A percentile compares a stretch with the other conserved stretches of the same genome.
These are phyloP conservation scores for Dendrocincla tyrannina DNA, from an alignment of 2,797 vertebrate species.

Conservation along the genomic window DNA sequence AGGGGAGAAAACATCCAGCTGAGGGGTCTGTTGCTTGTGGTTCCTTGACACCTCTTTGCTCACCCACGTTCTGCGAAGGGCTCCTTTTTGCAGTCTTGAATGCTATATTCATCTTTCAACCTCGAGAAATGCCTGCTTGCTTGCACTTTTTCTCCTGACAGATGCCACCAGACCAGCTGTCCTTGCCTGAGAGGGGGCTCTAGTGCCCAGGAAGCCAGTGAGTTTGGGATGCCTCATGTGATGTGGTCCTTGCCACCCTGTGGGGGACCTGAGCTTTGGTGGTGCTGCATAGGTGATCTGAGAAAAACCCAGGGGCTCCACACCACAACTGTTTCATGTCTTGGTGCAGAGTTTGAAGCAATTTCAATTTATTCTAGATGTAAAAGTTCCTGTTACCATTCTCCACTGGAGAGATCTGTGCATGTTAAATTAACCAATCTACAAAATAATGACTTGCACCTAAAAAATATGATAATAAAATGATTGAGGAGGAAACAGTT, in stretches of 20 bases:
- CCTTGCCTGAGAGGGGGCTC: neutral
- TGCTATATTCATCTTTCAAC: neutral
- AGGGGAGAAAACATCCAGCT: neutral
- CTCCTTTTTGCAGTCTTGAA: neutral
- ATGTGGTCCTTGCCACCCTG: neutral
- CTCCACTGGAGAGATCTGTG: neutral
- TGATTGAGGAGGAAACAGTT: neutral
- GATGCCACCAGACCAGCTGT: neutral
- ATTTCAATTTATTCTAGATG: neutral
- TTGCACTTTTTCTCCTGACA: neutral
- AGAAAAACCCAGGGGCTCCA: neutral
- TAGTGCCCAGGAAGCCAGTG: neutral
- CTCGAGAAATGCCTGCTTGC: neutral
- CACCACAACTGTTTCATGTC: fast-evolving
- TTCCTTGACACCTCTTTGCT: neutral
- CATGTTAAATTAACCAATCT: neutral
- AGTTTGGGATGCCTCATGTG: neutral
- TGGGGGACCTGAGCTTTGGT: neutral
- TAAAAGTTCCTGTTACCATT: neutral
- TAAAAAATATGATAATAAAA: neutral
- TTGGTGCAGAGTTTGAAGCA: neutral
- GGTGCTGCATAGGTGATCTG: neutral
- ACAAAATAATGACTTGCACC: neutral
- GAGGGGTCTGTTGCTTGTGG: neutral
- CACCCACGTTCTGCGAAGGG: neutral